phyloP scores from a whole-genome alignment of 2,888 invertebrate genomes.

The Drosophila pullipes region DNA sequence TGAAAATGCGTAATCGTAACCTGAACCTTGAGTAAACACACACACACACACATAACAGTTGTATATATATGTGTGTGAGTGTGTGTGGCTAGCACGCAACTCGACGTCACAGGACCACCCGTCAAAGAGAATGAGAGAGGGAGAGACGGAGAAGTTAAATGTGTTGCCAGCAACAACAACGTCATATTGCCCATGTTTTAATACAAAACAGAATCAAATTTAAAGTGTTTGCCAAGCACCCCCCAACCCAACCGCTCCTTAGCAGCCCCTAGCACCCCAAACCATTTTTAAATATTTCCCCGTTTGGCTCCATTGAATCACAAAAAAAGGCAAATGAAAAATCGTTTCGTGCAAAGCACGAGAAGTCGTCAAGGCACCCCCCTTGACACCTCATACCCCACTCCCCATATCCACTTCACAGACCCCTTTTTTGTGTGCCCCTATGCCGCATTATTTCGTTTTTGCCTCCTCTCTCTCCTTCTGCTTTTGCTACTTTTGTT shows the following conservation, averaged over 20 bases:
- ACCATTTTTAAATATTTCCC: slow-evolving; percentile 25
- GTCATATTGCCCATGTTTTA: slow-evolving; percentile 43
- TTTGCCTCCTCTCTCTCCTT: slow-evolving; percentile 11
- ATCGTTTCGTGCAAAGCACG: slow-evolving; percentile 80
- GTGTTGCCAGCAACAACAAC: slow-evolving; percentile 44
- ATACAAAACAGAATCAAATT: slow-evolving; percentile 43
- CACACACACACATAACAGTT: slow-evolving; percentile 26
- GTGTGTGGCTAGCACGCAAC: slow-evolving; percentile 54
- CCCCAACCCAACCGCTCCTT: background rate
- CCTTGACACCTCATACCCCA: slow-evolving; percentile 1
- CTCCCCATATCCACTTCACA: slow-evolving; percentile 8
- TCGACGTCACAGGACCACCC: slow-evolving; percentile 65
- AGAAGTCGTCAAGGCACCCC: slow-evolving; percentile 55
- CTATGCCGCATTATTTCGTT: slow-evolving; percentile 68
- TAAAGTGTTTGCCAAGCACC: slow-evolving; percentile 33
- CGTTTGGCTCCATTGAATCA: slow-evolving; percentile 54
- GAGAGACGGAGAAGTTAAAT: slow-evolving; percentile 27
- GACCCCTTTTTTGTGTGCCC: slow-evolving; percentile 10
- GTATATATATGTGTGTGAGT: slow-evolving; percentile 2
- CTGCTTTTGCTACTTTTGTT: background rate
- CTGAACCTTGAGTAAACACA: slow-evolving; percentile 80
- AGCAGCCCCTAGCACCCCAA: background rate
- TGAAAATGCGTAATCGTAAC: slow-evolving; percentile 78
- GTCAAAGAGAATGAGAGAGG: slow-evolving; percentile 4
- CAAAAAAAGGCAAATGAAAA: slow-evolving; percentile 59